Evolutionary conservation across 2,797 vertebrate genomes (phyloP).

Genomic region (Lagocephalus sceleratus): DNA sequence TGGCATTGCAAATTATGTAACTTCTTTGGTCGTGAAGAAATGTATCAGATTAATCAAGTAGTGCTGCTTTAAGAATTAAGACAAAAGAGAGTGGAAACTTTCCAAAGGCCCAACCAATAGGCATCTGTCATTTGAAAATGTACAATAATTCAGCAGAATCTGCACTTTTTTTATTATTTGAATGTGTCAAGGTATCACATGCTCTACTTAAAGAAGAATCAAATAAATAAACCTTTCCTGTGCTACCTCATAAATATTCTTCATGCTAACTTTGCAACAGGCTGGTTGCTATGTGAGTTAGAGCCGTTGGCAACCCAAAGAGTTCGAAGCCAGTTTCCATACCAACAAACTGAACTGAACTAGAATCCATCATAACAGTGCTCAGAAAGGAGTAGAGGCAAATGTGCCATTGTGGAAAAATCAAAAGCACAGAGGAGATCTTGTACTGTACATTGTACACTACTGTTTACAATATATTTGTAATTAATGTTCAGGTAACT

Average conservation of each 20-base stretch:
- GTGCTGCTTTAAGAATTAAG: no score
- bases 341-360: slow-evolving; percentile 56
- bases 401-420: slow-evolving; percentile 13
- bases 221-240: slow-evolving; percentile 23
- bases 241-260: slow-evolving; percentile 34
- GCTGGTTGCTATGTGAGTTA: slow-evolving; percentile 66
- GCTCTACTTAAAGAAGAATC: not conserved
- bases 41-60: no score
- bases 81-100: no score
- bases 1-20: no score
- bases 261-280: slow-evolving; percentile 38
- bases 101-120: no score
- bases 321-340: slow-evolving; percentile 71
- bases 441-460: slow-evolving; percentile 1
- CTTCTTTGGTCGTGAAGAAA: no score
- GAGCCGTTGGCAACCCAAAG: slow-evolving; percentile 60
- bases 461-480: slow-evolving; percentile 4
- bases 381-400: slow-evolving; percentile 18
- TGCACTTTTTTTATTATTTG: slow-evolving; percentile 12
- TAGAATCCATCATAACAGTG: slow-evolving; percentile 29
- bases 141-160: slow-evolving; percentile 10
- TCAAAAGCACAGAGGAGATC: not conserved
- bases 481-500: no score
- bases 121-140: no score
- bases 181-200: slow-evolving; percentile 20